Evolutionary conservation across 2,888 invertebrate genomes (phyloP), one percentile per base, ranked within the genome.

Genomic region (Volucella zonaria): DNA sequence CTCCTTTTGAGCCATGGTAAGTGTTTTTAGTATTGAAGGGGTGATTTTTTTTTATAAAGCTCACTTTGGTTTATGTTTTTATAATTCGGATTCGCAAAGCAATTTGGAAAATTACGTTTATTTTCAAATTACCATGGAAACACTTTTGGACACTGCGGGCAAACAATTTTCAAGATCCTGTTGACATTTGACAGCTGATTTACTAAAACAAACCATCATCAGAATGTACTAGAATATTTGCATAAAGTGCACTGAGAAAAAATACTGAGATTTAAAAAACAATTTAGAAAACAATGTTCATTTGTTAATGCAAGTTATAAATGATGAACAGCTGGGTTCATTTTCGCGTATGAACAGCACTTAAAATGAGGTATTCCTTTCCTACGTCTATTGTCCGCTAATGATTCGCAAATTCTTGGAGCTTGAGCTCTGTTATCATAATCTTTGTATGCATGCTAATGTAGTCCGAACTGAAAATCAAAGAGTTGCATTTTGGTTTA

Each of bases 121-220:
- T 51, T 51, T 23, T 2, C 12, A 54, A 58, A 78, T 78, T 51
- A 8, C 70, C 42, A 78, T 78, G 70, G 78, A 62, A 78, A 78
- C 62, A 51, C 56, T 8, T 8, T 23, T 49, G 10, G 1, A 8
- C 12, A n/a, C 14, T 12, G 14, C 52, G 61, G 40, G 11, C 76
- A 77, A 68, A 68, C 77, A 68, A 40, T 6, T 14, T 51, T 38
- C 12, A 31, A 2, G 45, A 4, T 2, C 18, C 8, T 18, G 47
- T 64, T 74, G 74, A 56, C 61, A 64, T 6, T 9, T 45, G 23
- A 15, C 70, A 78, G 62, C 78, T 70, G 70, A 51, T 18, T 78
- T 62, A 62, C 56, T 56, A 0, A 49, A 43, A 3, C 1, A n/a
- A 31, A 42, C 14, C 3, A 15, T 49, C 52, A 43, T 31, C 42